Conservation (phyloP, 1,140 invertebrate species). For the Chironomus striatipennis region DNA sequence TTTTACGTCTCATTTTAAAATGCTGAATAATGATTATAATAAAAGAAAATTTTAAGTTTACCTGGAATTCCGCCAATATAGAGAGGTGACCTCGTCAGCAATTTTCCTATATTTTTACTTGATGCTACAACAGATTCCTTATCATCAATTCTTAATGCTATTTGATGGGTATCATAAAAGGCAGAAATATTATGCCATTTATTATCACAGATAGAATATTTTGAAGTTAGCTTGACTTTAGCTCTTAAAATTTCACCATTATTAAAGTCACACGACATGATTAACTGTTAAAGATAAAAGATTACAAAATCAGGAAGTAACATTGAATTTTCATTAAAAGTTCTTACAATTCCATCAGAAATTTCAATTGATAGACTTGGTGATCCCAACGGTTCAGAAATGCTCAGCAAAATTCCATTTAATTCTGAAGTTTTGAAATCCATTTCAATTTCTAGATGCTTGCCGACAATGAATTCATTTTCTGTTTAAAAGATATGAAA, state of each 20-base stretch:
- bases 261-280: conserved; percentile 60
- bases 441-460: conserved; percentile 60
- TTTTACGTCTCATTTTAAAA: conserved; percentile 4
- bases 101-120: conserved; percentile 31
- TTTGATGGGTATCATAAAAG: conserved; percentile 56
- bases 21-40: too few species aligned
- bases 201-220: conserved; percentile 70
- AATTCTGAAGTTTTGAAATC: conserved; percentile 77
- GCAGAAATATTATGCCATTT: conserved; percentile 78
- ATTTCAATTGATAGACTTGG: conserved; percentile 69
- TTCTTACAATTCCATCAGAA: conserved; percentile 59
- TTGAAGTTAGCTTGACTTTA: conserved; percentile 51
- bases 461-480: conserved; percentile 58
- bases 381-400: conserved; percentile 49
- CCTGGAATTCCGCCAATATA: conserved; percentile 82
- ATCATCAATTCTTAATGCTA: conserved; percentile 65
- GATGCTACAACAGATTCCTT: conserved; percentile 43
- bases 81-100: conserved; percentile 50
- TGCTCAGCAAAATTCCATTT: conserved; percentile 68
- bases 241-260: conserved; percentile 49
- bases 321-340: not conserved
- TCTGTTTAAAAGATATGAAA: conserved; percentile 40
- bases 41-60: conserved; percentile 35
- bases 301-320: not conserved
- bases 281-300: conserved; percentile 42